Evolutionary conservation across 2,113 vertebrate species (phyloP).

Genomic region (Lichenostomus cassidix): DNA sequence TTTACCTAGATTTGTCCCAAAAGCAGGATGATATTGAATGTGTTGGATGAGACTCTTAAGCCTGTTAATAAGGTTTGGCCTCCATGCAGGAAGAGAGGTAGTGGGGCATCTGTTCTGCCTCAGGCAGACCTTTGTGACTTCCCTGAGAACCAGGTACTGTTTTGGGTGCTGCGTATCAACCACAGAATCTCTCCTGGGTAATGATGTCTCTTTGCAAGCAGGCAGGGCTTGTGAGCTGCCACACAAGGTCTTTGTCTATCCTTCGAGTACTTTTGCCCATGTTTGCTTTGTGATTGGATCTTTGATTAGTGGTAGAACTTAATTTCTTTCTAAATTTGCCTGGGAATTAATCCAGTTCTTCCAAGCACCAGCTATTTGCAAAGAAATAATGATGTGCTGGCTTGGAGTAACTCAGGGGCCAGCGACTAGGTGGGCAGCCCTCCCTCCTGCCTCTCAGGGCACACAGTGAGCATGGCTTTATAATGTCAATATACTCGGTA

Average conservation of each 20-base stretch:
- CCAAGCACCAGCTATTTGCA: background rate
- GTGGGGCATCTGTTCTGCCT: background rate
- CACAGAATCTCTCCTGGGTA: background rate
- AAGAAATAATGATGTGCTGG: accelerated
- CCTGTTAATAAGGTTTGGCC: background rate
- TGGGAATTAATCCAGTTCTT: background rate
- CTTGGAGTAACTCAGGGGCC: background rate
- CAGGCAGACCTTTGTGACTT: background rate
- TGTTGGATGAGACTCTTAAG: background rate
- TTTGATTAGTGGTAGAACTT: background rate
- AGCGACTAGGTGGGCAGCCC: background rate
- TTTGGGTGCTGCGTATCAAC: accelerated
- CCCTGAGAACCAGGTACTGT: background rate
- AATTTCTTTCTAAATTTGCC: background rate
- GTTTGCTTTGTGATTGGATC: background rate
- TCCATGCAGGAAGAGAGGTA: background rate
- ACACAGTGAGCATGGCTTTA: accelerated
- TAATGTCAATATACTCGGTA: background rate
- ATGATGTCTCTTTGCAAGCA: background rate
- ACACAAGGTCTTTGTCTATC: background rate
- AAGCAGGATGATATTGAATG: background rate
- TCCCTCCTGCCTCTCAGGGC: background rate
- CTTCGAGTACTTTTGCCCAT: accelerated
- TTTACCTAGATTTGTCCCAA: background rate
- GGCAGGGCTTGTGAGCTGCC: background rate